Percentiles rank a stretch among this genome's conserved stretches.
Conservation (phyloP, 2,888 invertebrate species). For the Zygogramma bicolorata region DNA sequence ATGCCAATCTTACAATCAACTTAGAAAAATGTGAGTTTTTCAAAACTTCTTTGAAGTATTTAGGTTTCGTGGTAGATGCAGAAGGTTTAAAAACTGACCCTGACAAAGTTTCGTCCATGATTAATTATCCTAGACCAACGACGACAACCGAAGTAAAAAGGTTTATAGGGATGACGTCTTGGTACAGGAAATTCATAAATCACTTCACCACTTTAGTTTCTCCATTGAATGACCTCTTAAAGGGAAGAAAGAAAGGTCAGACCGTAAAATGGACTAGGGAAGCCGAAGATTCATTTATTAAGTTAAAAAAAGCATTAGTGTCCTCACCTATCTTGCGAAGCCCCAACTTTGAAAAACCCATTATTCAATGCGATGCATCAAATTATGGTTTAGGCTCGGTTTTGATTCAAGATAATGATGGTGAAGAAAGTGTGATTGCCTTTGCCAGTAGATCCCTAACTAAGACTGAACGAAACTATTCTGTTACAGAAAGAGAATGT, state of each 20-base stretch:
- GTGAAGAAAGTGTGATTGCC: neutral
- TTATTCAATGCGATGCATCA: constrained; percentile 45
- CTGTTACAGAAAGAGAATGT: constrained; percentile 38
- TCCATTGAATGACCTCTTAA: constrained; percentile 23
- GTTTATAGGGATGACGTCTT: constrained; percentile 49
- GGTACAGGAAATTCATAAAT: no score
- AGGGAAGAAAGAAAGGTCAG: constrained; percentile 29
- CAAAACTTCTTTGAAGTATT: no score
- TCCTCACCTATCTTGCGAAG: constrained; percentile 19
- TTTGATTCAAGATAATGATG: constrained; percentile 34
- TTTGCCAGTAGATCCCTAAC: neutral
- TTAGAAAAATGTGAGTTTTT: no score
- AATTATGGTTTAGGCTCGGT: constrained; percentile 51
- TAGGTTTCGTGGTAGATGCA: no score
- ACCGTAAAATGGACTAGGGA: constrained; percentile 41
- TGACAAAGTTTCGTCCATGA: constrained; percentile 17
- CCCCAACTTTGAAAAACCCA: neutral
- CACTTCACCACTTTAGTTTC: constrained; percentile 24
- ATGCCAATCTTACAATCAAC: no score
- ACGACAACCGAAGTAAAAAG: constrained; percentile 50
- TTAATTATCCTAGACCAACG: no score
- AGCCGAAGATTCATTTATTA: constrained; percentile 33
- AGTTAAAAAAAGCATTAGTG: constrained; percentile 39
- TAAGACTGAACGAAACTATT: constrained; percentile 15
- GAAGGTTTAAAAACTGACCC: no score